Evolutionary conservation across 2,888 invertebrate species (phyloP).

Genomic region (Trachelus stipa): DNA sequence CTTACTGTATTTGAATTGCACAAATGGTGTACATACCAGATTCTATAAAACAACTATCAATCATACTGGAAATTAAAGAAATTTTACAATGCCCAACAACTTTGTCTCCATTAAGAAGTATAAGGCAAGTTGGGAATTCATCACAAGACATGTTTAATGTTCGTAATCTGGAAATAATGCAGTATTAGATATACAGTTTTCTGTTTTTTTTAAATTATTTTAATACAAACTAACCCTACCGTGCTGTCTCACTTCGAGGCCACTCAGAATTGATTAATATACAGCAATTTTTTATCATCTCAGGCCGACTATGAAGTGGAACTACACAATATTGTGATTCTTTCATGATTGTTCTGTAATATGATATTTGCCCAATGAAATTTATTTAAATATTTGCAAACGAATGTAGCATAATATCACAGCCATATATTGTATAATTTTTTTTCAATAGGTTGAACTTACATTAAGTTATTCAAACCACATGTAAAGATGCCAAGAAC

Average conservation of each 20-base stretch:
- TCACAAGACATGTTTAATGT: constrained; percentile 33
- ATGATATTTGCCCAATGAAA: constrained; percentile 4
- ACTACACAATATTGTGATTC: constrained; percentile 68
- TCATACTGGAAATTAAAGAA: constrained; percentile 77
- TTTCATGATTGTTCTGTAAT: constrained; percentile 49
- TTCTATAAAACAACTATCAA: constrained; percentile 70
- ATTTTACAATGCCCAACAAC: constrained; percentile 86
- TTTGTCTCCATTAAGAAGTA: constrained; percentile 69
- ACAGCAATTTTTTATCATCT: constrained; percentile 79
- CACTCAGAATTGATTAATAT: constrained; percentile 87
- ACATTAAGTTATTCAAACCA: constrained; percentile 30
- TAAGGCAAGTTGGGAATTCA: constrained; percentile 31
- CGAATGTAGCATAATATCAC: neutral
- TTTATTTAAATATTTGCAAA: neutral
- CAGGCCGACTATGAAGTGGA: constrained; percentile 79
- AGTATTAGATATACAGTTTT: constrained; percentile 52
- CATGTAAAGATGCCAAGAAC: constrained; percentile 27
- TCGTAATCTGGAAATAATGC: constrained; percentile 43
- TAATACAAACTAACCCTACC: constrained; percentile 61
- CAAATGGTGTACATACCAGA: neutral
- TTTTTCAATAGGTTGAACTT: constrained; percentile 16
- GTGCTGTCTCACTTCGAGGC: constrained; percentile 84
- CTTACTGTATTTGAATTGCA: neutral
- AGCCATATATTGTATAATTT: neutral
- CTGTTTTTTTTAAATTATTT: constrained; percentile 21